Evolutionary conservation across 2,888 invertebrate genomes (phyloP).

Genomic region (Drosophila quinaria): DNA sequence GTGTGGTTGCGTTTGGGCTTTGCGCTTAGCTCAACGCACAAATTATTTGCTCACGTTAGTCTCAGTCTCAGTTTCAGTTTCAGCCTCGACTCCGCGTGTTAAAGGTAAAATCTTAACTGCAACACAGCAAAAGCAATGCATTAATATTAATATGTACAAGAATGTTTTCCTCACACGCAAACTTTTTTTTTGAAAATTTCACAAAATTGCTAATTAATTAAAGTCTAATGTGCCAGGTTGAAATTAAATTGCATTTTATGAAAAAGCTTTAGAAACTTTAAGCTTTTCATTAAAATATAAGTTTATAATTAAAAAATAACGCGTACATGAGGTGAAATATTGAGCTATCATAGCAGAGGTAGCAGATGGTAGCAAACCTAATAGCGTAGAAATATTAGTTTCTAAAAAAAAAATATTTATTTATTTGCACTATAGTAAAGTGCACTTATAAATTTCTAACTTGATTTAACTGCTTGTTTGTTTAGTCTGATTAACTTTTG

Average conservation of each 20-base stretch:
- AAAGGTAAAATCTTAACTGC: slow-evolving; percentile 48
- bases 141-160: slow-evolving; percentile 54
- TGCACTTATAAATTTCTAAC: not conserved
- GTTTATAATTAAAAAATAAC: not conserved
- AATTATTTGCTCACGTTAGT: slow-evolving; percentile 72
- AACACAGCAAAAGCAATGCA: slow-evolving; percentile 26
- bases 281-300: not conserved
- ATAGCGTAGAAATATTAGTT: no score
- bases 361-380: not conserved
- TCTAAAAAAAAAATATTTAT: no score
- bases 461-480: not conserved
- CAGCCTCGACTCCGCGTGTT: slow-evolving; percentile 11
- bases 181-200: slow-evolving; percentile 10
- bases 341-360: not conserved
- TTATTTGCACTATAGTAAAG: no score
- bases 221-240: slow-evolving; percentile 10
- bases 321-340: not conserved
- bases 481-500: no score
- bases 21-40: slow-evolving; percentile 73
- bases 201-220: slow-evolving; percentile 36
- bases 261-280: not conserved
- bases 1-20: slow-evolving; percentile 65
- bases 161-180: slow-evolving; percentile 21
- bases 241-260: slow-evolving; percentile 16
- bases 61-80: slow-evolving; percentile 35